Evolutionary conservation across 2,888 invertebrate species (phyloP), one percentile per base, ranked within the genome.

Genomic region (Thera britannica): DNA sequence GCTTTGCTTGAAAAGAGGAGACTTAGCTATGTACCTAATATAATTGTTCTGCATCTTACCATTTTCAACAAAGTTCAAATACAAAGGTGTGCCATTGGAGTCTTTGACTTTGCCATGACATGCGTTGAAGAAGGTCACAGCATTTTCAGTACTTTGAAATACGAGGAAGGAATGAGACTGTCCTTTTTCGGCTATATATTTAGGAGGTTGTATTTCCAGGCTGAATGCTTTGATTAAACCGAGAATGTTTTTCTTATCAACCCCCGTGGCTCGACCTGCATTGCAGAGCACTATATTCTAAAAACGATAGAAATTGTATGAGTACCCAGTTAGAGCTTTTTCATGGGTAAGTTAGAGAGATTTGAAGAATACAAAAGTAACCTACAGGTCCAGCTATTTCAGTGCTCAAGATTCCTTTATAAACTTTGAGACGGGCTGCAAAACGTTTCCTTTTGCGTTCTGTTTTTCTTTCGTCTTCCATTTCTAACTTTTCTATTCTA

Each of bases 151-250:
- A 3, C 86, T 88, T 38, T 80, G 74, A 79, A 96, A 98, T 48
- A 94, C 90, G 4, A 98, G 79, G 85, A 97, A 98, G 59, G 97
- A 96, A 82, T 97, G 97, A 0, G 98, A 97, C 89, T 98, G 98
- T 67, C 96, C 96, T 34, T 96, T 96, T 70, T 97, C 85, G 94
- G 98, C 96, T 48, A 96, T 85, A 49, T 97, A 94, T 58, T 95
- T 94, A 34, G 95, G 94, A 2, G 96, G 83, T 35, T 80, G 68
- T 0, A 96, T 95, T 83, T 92, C 90, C 65, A 90, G 80, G 3
- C 88, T 80, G 62, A 96, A 94, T 4, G 95, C 83, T 54, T 91
- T 82, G 38, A 96, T 84, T 3, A 98, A 81, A 52, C 93, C 83
- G 4, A 95, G 81, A 8, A 98, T 80, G 58, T 90, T 83, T 79